Base-by-base conservation (phyloP, 2,888 invertebrate species). In the Ernsta delagoae region DNA sequence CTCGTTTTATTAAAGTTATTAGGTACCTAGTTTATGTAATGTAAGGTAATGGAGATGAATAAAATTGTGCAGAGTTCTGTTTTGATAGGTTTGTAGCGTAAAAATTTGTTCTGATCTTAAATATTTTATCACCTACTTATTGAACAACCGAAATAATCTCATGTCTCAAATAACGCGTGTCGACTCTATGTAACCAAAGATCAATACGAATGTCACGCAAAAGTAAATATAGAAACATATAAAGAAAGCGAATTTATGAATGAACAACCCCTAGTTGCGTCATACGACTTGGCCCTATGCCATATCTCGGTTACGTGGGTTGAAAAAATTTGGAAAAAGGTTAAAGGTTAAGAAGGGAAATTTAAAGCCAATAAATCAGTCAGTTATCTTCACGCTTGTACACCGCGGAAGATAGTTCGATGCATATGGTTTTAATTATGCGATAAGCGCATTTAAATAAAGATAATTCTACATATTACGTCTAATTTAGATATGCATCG, bases 231-330 rank as follows among this genome's bases (percentile, higher is more conserved):
- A 41, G 65, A 66, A 70, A 73, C 71, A 72, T 70, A 73, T 70
- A 73, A 74, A 50, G 76, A 74, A 78, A 76, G 73, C 72, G 75
- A 77, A 78, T 79, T 83, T 83, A 85, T 88, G 86, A 88, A 88
- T 87, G 85, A 83, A 75, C 78, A 74, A 74, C 75, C 71, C 76
- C 74, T 71, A 75, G 75, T 83, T 81, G 81, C 82, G 81, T 83
- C 83, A 82, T 72, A 78, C 4, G 75, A 70, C 64, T 79, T 87
- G 90, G 90, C 83, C 61, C n/a, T 31, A 16, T 68, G 83, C 90
- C 90, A 89, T 74, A 68, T 75, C 72, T 74, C 64, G 70, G 75
- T 79, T 74, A 79, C 80, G 84, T 84, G 80, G 81, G 79, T 75
- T 72, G 79, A 79, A 81, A 81, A 59, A 81, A 61, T 69, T 81